Base-by-base conservation (phyloP, 2,797 vertebrate species). In the Odontamblyopus lacepedii region DNA sequence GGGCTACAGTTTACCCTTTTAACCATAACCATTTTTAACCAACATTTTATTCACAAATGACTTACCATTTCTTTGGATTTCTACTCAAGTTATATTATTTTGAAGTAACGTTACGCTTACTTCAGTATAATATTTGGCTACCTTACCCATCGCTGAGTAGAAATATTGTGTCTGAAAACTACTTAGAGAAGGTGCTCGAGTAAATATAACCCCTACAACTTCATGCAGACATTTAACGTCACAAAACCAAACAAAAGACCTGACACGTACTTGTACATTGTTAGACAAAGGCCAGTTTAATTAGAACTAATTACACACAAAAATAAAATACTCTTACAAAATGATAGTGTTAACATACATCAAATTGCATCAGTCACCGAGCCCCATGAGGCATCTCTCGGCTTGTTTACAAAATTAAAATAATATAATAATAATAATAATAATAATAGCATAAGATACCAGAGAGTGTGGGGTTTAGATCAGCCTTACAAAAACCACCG, bases 261-360 rank as follows among this genome's bases (percentile, higher is more conserved):
- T 16, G 16, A 6, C 27, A 30, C 26, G 5, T 2, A 7, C n/a
- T 82, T 85, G 89, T 90, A 80, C 77, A 85, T 84, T 89, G 87
- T 91, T 88, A 91, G 90, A 92, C 92, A 93, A 93, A 92, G 87
- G 93, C 93, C 91, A 94, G 94, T 95, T 97, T 97, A 97, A 96
- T 97, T 87, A 92, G 87, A 96, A 95, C 94, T 95, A 95, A 95
- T 96, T 94, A 96, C 94, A 96, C 91, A 96, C 95, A 96, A 92
- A 95, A 94, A 95, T 95, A 94, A 94, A 94, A 94, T 94, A 94
- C 94, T 93, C 92, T 93, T 93, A 93, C 94, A 95, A 94, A 93
- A 95, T 91, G 85, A 92, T 90, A 91, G 92, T 94, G 92, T 94
- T 95, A 93, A 94, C 94, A 92, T 93, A 95, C 93, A 95, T 93